Evolutionary conservation across 2,888 invertebrate genomes (phyloP).

Genomic region (Megaustenia siamemsis): DNA sequence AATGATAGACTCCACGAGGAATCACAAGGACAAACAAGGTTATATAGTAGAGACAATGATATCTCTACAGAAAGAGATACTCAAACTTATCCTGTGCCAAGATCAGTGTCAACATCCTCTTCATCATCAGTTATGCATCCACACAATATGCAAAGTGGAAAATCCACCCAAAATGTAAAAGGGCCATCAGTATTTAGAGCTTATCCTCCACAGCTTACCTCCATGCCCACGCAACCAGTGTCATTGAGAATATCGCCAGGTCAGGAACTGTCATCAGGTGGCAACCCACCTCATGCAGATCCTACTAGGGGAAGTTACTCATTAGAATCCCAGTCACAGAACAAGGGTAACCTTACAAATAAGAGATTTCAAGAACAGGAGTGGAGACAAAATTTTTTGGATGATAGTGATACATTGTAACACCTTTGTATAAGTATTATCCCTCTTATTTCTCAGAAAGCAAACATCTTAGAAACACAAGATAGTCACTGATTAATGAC

Average conservation of each 20-base stretch:
- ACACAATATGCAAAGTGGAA: neutral
- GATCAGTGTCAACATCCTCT: conserved; percentile 32
- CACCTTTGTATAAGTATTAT: neutral
- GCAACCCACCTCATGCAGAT: conserved; percentile 5
- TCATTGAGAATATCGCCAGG: conserved; percentile 1
- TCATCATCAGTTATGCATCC: conserved; percentile 31
- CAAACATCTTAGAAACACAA: too few species aligned
- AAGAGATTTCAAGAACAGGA: conserved; percentile 49
- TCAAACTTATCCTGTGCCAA: neutral
- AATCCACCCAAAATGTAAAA: conserved; percentile 15
- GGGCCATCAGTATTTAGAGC: conserved; percentile 49
- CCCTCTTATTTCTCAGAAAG: too few species aligned
- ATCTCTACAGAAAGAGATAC: conserved; percentile 19
- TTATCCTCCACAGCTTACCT: conserved; percentile 46
- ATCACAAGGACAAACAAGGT: neutral
- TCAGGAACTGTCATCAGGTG: neutral
- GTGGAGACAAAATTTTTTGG: conserved; percentile 55
- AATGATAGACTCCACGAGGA: conserved; percentile 20
- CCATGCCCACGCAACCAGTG: conserved; percentile 31
- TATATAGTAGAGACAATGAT: neutral
- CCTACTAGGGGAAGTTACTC: conserved; percentile 1
- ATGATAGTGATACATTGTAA: conserved; percentile 55
- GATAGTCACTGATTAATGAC: too few species aligned
- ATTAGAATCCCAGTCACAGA: neutral
- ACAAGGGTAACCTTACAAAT: neutral